phyloP scores from a whole-genome alignment of 2,113 vertebrate species.

The Colistium nudipinnis region DNA sequence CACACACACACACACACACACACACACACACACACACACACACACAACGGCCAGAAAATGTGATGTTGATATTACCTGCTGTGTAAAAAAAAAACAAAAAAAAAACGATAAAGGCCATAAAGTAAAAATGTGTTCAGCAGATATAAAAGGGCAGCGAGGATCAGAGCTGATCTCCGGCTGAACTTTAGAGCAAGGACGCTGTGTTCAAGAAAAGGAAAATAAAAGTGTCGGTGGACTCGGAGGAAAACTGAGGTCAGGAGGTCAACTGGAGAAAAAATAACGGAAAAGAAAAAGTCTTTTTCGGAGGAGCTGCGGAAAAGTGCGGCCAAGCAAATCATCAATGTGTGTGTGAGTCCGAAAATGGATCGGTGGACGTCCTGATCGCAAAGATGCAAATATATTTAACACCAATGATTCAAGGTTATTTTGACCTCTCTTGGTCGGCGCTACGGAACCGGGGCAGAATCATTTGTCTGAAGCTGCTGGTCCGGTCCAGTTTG shows the following conservation, averaged over 20 bases:
- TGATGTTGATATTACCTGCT: neutral
- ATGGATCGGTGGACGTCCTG: neutral
- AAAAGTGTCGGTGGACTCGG: constrained; percentile 20
- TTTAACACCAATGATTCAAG: no score
- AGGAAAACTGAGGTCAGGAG: constrained; percentile 18
- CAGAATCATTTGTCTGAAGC: constrained; percentile 93
- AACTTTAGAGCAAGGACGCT: constrained; percentile 42
- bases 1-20: no score
- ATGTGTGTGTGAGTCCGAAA: constrained; percentile 1
- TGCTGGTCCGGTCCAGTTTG: constrained; percentile 95
- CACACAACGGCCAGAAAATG: neutral
- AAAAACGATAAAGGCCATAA: no score
- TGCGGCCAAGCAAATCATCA: constrained; percentile 16
- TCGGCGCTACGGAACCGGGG: constrained; percentile 93
- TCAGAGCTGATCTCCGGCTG: constrained; percentile 20
- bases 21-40: no score
- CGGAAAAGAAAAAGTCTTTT: constrained; percentile 9
- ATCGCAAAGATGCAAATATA: no score
- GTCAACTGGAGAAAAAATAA: constrained; percentile 13
- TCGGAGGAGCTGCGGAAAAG: constrained; percentile 2
- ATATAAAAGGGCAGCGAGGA: neutral
- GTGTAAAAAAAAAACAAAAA: neutral
- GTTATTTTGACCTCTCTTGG: constrained; percentile 87
- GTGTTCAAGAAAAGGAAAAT: constrained; percentile 24
- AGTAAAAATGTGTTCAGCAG: neutral